Conservation (phyloP, 2,113 vertebrate species). For the Campylomormyrus tamandua region DNA sequence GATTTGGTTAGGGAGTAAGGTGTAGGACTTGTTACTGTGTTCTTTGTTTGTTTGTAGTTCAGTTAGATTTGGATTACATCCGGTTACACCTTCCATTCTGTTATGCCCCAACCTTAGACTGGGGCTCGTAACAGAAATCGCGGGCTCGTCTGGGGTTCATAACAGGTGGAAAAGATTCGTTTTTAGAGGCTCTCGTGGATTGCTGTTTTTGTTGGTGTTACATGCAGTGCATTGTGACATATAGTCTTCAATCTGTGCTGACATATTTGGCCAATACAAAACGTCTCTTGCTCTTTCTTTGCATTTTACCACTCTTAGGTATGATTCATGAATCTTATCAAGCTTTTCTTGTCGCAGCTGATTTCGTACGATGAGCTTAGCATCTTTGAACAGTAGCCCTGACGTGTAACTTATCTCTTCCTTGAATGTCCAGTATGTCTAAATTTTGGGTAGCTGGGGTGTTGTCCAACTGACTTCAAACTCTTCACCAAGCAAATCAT, state of each 20-base stretch:
- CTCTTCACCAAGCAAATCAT: background rate
- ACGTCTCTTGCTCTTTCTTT: constrained; percentile 27
- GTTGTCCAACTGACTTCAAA: background rate
- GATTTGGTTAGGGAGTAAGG: no score
- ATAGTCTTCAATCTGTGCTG: constrained; percentile 3
- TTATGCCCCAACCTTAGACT: no score
- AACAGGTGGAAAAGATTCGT: background rate
- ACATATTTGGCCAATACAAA: constrained; percentile 20
- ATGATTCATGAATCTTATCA: background rate
- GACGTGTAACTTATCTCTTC: no score
- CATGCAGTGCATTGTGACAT: background rate
- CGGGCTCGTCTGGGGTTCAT: no score
- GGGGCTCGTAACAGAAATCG: no score
- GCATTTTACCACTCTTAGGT: constrained; percentile 7
- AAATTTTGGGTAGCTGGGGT: background rate
- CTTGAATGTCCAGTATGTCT: no score
- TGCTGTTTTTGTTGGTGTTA: no score
- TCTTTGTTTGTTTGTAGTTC: no score
- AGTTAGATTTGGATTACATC: no score
- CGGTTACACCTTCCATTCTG: no score
- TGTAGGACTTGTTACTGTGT: no score
- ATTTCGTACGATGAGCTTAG: constrained; percentile 13
- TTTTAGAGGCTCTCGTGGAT: background rate
- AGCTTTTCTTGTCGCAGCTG: background rate
- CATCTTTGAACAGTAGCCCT: no score